These are phyloP conservation scores for Phyllopteryx taeniolatus DNA, from an alignment of 2,113 vertebrate genomes.

Conservation along the genomic window DNA sequence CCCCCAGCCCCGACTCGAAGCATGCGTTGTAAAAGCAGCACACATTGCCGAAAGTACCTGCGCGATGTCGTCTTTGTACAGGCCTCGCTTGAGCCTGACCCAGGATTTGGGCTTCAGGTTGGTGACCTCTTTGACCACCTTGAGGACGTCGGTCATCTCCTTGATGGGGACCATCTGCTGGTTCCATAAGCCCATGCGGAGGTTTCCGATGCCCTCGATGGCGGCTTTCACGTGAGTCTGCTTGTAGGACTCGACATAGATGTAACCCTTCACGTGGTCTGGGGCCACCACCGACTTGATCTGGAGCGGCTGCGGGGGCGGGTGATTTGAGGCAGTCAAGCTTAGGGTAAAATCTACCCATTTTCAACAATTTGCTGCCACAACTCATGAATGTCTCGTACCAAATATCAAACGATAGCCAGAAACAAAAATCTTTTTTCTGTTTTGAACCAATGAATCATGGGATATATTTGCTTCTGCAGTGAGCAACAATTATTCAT, in stretches of 20 bases:
- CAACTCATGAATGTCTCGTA: no score
- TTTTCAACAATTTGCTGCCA: no score
- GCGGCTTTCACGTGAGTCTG: constrained; percentile 95
- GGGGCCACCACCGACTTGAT: constrained; percentile 94
- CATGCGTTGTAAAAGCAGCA: not conserved
- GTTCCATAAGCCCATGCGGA: constrained; percentile 95
- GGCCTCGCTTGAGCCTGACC: constrained; percentile 92
- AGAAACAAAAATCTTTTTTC: no score
- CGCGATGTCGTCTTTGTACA: constrained; percentile 95
- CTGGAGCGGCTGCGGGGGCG: constrained; percentile 80
- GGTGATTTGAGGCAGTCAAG: not conserved
- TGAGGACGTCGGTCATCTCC: constrained; percentile 96
- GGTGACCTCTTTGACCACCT: constrained; percentile 95
- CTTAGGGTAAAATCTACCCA: not conserved
- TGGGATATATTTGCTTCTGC: no score
- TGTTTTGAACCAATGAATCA: no score
- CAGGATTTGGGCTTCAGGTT: constrained; percentile 96
- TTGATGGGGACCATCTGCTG: constrained; percentile 99
- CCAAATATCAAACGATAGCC: no score
- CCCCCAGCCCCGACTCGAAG: no score
- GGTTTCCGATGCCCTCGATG: constrained; percentile 93
- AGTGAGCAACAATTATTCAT: no score
- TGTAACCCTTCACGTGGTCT: constrained; percentile 91
- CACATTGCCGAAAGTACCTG: constrained; percentile 72
- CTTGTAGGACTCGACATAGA: constrained; percentile 96